Base-by-base conservation (phyloP, 2,113 vertebrate species). In the Nyctereutes procyonoides region DNA sequence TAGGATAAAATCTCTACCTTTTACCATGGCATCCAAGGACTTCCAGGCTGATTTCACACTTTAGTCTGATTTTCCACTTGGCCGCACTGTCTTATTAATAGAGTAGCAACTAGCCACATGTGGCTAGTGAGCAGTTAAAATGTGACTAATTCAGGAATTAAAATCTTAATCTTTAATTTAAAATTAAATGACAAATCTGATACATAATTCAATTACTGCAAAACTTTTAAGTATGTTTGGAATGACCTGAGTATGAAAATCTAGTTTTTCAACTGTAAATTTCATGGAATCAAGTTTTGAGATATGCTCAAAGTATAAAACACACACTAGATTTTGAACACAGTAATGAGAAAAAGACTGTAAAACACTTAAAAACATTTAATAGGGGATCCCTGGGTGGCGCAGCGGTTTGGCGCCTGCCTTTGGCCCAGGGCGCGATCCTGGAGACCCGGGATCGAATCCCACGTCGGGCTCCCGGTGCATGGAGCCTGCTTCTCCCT, bases 221-320 rank as follows among this genome's bases (percentile, higher is more conserved):
- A 77, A 76, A 93, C 22, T 63, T 92, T 74, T 38, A 67, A 93
- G 12, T 55, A 81, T 48, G 32, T 48, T 87, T 85, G 58, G 26
- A 95, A 87, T 12, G 5, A 89, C 28, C 8, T 32, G 15, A 26
- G 9, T 58, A 82, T 58, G 10, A 88, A 38, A 90, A 87, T 79
- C 51, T 89, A 76, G 30, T 73, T 96, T 89, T 97, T 80, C 20
- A 95, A 93, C 38, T 5, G 12, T 65, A 82, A 77, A 94, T 63
- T 89, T 93, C 74, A 62, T 43, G 30, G 86, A 92, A 95, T 53
- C 63, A 96, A 87, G 30, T 71, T 86, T 3, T 79, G 55, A 95
- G 10, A 92, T 94, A 92, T 13, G 10, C 30, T 88, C 4, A 94
- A 76, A 88, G 38, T 60, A 26, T 77, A 83, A 97, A 95, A 86